A percentile compares a stretch with the other conserved stretches of the same genome.
These are phyloP conservation scores for Furcifer pardalis DNA, from an alignment of 2,797 vertebrate genomes.

Conservation along the genomic window DNA sequence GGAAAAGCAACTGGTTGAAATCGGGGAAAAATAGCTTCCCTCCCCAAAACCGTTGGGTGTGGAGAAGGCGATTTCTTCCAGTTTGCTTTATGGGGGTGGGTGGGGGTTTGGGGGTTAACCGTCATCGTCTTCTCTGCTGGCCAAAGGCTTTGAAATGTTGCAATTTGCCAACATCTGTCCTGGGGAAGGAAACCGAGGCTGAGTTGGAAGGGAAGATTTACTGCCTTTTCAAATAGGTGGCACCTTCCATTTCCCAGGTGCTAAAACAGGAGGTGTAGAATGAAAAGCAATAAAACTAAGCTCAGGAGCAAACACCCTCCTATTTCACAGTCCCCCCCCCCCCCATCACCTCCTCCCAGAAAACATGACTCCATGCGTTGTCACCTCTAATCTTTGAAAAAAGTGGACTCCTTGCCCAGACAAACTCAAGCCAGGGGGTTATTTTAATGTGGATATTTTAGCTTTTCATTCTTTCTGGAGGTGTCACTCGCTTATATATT, in stretches of 20 bases:
- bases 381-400: constrained; percentile 16
- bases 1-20: too few relatives aligned
- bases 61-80: constrained; percentile 62
- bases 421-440: not conserved
- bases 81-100: constrained; percentile 65
- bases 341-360: not conserved
- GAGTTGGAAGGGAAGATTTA: constrained; percentile 68
- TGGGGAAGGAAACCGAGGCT: constrained; percentile 62
- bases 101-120: constrained; percentile 60
- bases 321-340: fast-evolving
- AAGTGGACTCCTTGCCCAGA: constrained; percentile 16
- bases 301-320: constrained; percentile 62
- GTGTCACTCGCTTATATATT: not conserved
- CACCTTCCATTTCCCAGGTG: constrained; percentile 73
- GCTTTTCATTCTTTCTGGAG: not conserved
- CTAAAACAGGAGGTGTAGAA: constrained; percentile 65
- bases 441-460: not conserved
- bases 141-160: constrained; percentile 69
- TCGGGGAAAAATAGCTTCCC: not conserved
- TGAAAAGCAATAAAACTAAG: constrained; percentile 50
- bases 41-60: constrained; percentile 35
- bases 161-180: constrained; percentile 69
- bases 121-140: constrained; percentile 39
- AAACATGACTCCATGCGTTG: not conserved
- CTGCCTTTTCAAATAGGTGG: constrained; percentile 64